Conservation (phyloP, 2,797 vertebrate genomes). For the Sphenopsis melanotis region DNA sequence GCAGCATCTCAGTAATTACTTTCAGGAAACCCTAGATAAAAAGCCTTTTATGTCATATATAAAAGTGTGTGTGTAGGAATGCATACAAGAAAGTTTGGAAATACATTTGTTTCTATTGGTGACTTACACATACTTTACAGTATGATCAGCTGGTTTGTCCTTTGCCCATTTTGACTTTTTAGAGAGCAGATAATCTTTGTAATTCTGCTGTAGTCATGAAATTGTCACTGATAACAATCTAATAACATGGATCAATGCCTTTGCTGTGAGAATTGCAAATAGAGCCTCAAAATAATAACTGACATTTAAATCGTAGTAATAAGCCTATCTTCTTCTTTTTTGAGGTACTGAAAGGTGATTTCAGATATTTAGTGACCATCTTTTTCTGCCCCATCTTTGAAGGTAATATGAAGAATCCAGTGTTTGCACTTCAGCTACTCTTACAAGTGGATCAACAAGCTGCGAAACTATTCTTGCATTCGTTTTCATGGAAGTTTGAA, state of each 20-base stretch:
- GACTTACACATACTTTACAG: neutral
- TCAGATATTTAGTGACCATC: neutral
- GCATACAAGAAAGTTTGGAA: neutral
- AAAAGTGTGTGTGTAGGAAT: neutral
- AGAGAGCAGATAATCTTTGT: neutral
- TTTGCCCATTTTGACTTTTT: neutral
- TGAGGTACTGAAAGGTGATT: neutral
- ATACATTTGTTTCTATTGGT: neutral
- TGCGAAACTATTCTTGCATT: constrained; percentile 80
- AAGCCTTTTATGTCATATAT: neutral
- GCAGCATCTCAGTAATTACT: neutral
- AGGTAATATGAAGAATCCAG: constrained; percentile 86
- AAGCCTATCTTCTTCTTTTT: neutral
- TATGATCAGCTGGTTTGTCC: neutral
- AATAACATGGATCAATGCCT: neutral
- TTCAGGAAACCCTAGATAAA: neutral
- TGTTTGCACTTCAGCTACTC: constrained; percentile 88
- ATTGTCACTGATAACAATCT: neutral
- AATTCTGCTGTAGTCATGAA: neutral
- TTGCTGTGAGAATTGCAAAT: neutral
- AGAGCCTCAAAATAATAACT: neutral
- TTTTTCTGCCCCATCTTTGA: constrained; percentile 35
- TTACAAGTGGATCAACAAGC: constrained; percentile 75
- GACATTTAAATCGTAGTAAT: neutral
- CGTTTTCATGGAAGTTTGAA: constrained; percentile 84